phyloP scores from a whole-genome alignment of 1,140 invertebrate genomes.

The Drosophila baimaii region DNA sequence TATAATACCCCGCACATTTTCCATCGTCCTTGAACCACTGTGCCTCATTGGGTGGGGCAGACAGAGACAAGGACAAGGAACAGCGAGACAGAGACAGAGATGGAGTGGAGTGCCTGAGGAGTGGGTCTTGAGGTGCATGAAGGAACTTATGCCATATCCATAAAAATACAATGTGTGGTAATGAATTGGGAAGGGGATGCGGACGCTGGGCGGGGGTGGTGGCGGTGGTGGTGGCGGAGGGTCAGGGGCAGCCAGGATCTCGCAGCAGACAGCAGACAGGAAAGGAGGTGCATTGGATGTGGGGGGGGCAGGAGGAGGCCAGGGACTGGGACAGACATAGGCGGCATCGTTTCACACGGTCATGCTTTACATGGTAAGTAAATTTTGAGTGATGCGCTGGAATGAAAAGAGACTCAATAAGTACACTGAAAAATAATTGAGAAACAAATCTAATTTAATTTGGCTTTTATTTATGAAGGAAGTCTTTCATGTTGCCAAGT shows the following conservation, averaged over 20 bases:
- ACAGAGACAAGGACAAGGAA: slow-evolving; percentile 18
- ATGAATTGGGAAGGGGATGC: slow-evolving; percentile 29
- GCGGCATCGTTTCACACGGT: slow-evolving; percentile 61
- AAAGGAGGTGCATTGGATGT: slow-evolving; percentile 7
- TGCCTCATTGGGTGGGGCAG: slow-evolving; percentile 23
- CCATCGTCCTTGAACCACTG: slow-evolving; percentile 23
- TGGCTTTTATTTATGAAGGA: no score
- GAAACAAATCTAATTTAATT: no score
- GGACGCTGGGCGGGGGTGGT: not conserved
- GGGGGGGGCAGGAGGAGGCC: not conserved
- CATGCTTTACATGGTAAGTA: slow-evolving; percentile 61
- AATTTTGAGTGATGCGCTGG: slow-evolving; percentile 52
- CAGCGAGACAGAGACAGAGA: not conserved
- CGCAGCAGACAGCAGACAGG: slow-evolving; percentile 22
- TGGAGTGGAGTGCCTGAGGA: slow-evolving; percentile 21
- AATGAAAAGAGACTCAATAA: slow-evolving; percentile 32
- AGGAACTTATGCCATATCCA: slow-evolving; percentile 48
- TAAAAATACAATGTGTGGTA: slow-evolving; percentile 65
- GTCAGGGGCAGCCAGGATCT: slow-evolving; percentile 24
- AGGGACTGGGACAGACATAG: slow-evolving; percentile 20
- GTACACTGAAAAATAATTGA: slow-evolving; percentile 18
- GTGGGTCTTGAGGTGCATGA: slow-evolving; percentile 17
- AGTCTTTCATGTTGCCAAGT: no score
- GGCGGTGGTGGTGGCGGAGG: not conserved
- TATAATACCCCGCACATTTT: not conserved